Evolutionary conservation across 1,140 invertebrate species (phyloP), one percentile per base, ranked within the genome.

Genomic region (Drosophila paulistorum): DNA sequence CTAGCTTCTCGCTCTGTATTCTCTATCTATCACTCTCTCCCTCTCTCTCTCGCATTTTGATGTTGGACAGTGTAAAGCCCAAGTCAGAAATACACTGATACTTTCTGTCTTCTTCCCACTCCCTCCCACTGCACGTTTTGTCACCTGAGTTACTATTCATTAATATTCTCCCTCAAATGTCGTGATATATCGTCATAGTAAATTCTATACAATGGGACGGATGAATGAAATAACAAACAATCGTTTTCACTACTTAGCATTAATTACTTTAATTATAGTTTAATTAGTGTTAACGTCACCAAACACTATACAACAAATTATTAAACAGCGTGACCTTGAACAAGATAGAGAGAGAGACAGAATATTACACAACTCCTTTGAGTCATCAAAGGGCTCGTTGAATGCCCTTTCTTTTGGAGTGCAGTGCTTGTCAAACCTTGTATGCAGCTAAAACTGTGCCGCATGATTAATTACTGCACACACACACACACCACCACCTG

Each of bases 201-300:
- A 39, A 39, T 39, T 13, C 10, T 13, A 39, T 39, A 11, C 11
- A 39, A 17, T 20, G n/a, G n/a, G 6, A 45, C 6, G n/a, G n/a
- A 45, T n/a, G 42, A 23, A 20, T 10, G 45, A 23, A 51, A 23
- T 20, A 48, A 65, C 13, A 57, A 11, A 51, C 20, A 51, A 51
- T 51, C 7, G 45, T 23, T 51, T 51, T 51, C 9, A 51, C 45
- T 51, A 23, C 9, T 51, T 51, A 51, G 45, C 45, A 51, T 51
- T 45, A 45, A 14, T 45, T 45, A 45, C 42, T 45, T 45, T 14
- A 45, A 45, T 45, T 51, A 51, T 14, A 23, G n/a, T 41, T 26
- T 20, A 57, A 42, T 20, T 30, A 55, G 42, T 3, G 61, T 48
- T 57, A 30, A 57, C 63, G 68, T 65, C 10, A 37, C 30, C 68